phyloP scores from a whole-genome alignment of 2,888 invertebrate species.

The Ptychoptera contaminata region DNA sequence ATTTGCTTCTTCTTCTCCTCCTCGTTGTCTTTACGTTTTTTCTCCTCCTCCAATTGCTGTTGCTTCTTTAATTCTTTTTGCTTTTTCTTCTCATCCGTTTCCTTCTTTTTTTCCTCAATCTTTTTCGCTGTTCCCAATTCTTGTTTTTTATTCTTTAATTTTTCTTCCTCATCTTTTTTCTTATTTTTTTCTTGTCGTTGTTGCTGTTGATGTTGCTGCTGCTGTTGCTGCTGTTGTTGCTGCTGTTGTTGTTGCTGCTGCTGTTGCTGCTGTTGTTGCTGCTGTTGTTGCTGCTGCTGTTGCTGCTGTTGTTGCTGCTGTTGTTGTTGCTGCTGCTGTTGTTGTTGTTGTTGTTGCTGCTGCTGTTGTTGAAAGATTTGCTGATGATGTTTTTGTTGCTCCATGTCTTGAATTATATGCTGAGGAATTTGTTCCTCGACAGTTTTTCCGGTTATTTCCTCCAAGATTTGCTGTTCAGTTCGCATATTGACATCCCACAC shows the following conservation, averaged over 20 bases:
- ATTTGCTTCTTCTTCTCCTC: conserved; percentile 7
- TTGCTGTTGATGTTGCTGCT: conserved; percentile 3
- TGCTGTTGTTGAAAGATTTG: conserved; percentile 1
- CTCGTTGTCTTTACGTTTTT: conserved; percentile 16
- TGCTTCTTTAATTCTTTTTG: conserved; percentile 19
- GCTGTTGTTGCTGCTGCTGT: conserved; percentile 7
- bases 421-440: conserved; percentile 1
- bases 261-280: conserved; percentile 8
- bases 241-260: conserved; percentile 8
- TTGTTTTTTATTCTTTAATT: background rate
- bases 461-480: conserved; percentile 5
- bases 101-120: conserved; percentile 9
- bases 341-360: conserved; percentile 5
- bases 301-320: conserved; percentile 4
- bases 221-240: conserved; percentile 6
- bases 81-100: conserved; percentile 24
- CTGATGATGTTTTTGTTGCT: conserved; percentile 4
- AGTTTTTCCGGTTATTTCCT: background rate
- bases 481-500: background rate
- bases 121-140: conserved; percentile 3
- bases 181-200: conserved; percentile 9
- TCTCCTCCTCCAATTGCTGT: conserved; percentile 23
- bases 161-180: conserved; percentile 8
- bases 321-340: conserved; percentile 5
- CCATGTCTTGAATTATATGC: background rate